Base-by-base conservation (phyloP, 2,113 vertebrate genomes). In the Vicugna pacos region DNA sequence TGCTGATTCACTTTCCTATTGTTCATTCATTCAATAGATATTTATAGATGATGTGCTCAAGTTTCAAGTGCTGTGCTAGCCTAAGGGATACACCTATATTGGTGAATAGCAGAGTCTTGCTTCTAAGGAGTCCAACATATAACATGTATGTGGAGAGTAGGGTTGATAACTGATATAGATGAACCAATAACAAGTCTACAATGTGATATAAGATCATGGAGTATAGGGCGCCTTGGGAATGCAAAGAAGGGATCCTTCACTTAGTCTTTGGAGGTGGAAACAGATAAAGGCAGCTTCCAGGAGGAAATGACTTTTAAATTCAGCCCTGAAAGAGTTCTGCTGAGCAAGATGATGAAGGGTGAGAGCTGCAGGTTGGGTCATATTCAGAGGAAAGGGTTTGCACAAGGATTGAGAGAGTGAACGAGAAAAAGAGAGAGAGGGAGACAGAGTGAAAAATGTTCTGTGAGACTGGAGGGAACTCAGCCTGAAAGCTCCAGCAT, bases 371-470 rank as follows among this genome's bases (percentile, higher is more conserved):
- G 20, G 20, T 4, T 35, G 32, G 32, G 19, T 83, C 70, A 22
- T 38, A 54, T 79, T 80, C 75, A 85, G 35, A 92, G 77, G 46
- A 75, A 95, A 70, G n/a, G 6, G 16, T 89, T 90, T 84, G 13
- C 2, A 79, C 30, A 79, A 85, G 24, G 38, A 30, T 24, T 67
- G 50, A 90, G 38, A 32, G 24, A 26, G 28, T 20, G 35, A 67
- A 4, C 11, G 75, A n/a, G 12, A 5, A 42, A 56, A 30, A 42
- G 50, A 60, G 35, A n/a, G 54, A 50, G 8, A 52, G 65, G 56
- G 26, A 67, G 54, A 76, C 38, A 15, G 46, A 48, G 35, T 75
- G 50, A 32, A 64, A 64, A 28, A 30, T 12, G 5, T 22, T 35
- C 38, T 22, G 19, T 17, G 12, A 32, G 73, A 30, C 35, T 67